These are phyloP conservation scores for Notodonta dromedarius DNA, from an alignment of 2,888 invertebrate species.

Conservation along the genomic window DNA sequence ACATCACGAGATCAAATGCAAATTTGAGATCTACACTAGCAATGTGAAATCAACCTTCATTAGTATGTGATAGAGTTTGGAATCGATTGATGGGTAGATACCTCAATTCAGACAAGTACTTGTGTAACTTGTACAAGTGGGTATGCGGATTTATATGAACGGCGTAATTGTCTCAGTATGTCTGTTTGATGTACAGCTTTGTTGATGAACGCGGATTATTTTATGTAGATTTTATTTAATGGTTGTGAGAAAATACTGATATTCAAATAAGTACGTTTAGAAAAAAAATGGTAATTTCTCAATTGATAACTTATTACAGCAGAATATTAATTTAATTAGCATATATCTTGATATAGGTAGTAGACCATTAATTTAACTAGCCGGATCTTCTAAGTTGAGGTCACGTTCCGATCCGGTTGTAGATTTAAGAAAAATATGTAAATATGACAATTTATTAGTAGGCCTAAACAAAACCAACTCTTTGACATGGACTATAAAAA, in stretches of 20 bases:
- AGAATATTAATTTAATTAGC: too few species aligned
- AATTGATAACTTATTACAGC: too few species aligned
- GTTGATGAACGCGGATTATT: conserved; percentile 11
- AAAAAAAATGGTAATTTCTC: too few species aligned
- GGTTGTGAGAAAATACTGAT: conserved; percentile 3
- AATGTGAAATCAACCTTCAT: conserved; percentile 3
- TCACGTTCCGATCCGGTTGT: too few species aligned
- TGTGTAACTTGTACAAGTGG: too few species aligned
- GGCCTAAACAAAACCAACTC: too few species aligned
- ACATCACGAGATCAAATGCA: conserved; percentile 19
- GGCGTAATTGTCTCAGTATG: conserved; percentile 56
- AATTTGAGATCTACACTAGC: conserved; percentile 12
- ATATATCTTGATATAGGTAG: too few species aligned
- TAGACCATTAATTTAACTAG: too few species aligned
- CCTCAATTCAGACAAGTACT: conserved; percentile 14
- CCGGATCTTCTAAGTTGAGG: too few species aligned
- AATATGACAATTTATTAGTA: too few species aligned
- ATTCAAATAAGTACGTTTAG: background rate
- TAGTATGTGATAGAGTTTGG: background rate
- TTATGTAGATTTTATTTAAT: conserved; percentile 8
- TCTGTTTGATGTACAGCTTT: conserved; percentile 27
- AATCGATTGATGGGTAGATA: conserved; percentile 4
- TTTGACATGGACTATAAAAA: too few species aligned
- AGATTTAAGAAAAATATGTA: too few species aligned
- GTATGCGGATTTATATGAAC: conserved; percentile 52